Conservation (phyloP, 1,140 invertebrate genomes). For the Asobara japonica region DNA sequence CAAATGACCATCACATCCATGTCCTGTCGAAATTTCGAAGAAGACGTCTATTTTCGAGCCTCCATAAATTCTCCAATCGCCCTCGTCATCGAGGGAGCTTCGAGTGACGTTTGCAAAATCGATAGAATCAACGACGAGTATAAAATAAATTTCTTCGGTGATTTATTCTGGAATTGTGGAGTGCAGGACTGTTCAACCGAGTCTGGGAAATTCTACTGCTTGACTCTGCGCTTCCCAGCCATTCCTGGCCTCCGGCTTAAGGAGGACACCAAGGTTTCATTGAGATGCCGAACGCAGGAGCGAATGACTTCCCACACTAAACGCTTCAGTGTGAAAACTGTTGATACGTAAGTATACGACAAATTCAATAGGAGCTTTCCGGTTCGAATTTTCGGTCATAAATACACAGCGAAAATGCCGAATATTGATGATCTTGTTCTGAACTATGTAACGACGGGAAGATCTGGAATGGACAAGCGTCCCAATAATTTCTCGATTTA, state of each 20-base stretch:
- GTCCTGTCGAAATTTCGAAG: conserved; percentile 48
- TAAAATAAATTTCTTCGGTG: conserved; percentile 46
- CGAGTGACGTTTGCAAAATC: conserved; percentile 43
- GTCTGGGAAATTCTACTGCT: conserved; percentile 59
- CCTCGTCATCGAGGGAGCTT: conserved; percentile 48
- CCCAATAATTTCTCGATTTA: too few species aligned
- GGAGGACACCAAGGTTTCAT: conserved; percentile 70
- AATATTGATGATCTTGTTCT: too few species aligned
- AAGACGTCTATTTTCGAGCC: conserved; percentile 49
- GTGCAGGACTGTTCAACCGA: conserved; percentile 52
- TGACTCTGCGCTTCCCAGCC: conserved; percentile 71
- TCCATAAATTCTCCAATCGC: conserved; percentile 33
- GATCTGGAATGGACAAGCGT: too few species aligned
- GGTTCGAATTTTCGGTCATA: too few species aligned
- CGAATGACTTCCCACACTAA: conserved; percentile 70
- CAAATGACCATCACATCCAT: conserved; percentile 41
- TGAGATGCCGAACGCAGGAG: conserved; percentile 73
- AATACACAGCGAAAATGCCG: too few species aligned
- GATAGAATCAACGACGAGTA: conserved; percentile 43
- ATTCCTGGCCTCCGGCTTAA: conserved; percentile 71
- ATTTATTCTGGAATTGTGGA: conserved; percentile 53
- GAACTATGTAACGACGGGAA: too few species aligned
- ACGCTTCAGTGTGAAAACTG: conserved; percentile 53
- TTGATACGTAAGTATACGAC: conserved; percentile 51
- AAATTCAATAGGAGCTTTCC: too few species aligned